phyloP scores from a whole-genome alignment of 2,888 invertebrate species.

The Acronicta leporina region DNA sequence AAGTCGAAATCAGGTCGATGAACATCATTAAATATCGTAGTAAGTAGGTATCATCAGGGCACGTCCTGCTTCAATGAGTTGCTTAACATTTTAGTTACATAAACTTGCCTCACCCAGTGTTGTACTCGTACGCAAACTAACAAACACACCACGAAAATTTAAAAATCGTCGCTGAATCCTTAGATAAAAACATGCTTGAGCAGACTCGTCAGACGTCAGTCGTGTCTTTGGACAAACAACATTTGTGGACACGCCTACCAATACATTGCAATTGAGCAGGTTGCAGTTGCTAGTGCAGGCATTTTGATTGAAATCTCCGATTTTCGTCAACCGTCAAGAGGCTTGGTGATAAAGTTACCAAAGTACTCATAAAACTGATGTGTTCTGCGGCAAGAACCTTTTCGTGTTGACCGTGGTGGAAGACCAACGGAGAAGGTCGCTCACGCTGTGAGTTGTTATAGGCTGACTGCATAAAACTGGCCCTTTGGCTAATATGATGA shows the following conservation, averaged over 20 bases:
- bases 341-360: neutral
- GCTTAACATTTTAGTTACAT: neutral
- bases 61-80: neutral
- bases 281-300: slow-evolving; percentile 11
- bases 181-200: neutral
- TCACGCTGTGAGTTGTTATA: no score
- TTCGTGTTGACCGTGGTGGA: no score
- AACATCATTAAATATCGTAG: neutral
- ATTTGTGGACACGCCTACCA: slow-evolving; percentile 23
- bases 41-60: neutral
- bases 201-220: neutral
- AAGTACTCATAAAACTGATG: no score
- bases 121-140: neutral
- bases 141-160: neutral
- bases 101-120: neutral
- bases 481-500: no score
- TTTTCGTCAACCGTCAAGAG: slow-evolving; percentile 18
- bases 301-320: slow-evolving; percentile 19
- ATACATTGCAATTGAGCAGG: slow-evolving; percentile 12
- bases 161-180: neutral
- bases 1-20: no score
- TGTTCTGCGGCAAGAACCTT: no score
- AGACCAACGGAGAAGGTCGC: no score
- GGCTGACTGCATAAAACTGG: no score
- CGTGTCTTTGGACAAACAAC: slow-evolving; percentile 19